phyloP scores from a whole-genome alignment of 2,113 vertebrate genomes.

The Indicator indicator region DNA sequence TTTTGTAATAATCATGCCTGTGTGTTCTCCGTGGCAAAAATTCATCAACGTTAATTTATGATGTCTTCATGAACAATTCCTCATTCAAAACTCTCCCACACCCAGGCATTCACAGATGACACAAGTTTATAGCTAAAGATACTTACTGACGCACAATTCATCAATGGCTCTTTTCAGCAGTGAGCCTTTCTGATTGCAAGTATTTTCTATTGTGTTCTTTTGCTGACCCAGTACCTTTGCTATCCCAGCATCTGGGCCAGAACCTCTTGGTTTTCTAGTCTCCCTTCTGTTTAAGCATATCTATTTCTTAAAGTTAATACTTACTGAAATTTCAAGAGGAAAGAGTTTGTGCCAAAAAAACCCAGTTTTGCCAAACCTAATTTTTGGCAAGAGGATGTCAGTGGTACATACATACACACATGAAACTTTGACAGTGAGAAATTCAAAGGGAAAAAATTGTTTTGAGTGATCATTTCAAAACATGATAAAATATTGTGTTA shows the following conservation, averaged over 20 bases:
- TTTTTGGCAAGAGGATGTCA: constrained; percentile 11
- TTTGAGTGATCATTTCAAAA: constrained; percentile 38
- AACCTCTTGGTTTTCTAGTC: constrained; percentile 15
- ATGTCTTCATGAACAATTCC: background rate
- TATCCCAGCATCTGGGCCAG: background rate
- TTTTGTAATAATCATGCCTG: background rate
- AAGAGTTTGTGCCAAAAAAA: constrained; percentile 31
- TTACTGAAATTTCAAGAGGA: constrained; percentile 44
- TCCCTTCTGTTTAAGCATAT: constrained; percentile 32
- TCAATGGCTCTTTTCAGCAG: constrained; percentile 6
- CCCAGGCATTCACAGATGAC: background rate
- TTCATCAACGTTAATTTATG: constrained; percentile 28
- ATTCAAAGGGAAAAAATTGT: background rate
- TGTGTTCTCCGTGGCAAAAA: background rate
- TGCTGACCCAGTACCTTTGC: background rate
- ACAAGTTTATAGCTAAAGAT: constrained; percentile 5
- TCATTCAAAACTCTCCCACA: constrained; percentile 6
- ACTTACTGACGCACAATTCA: background rate
- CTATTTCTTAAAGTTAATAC: background rate
- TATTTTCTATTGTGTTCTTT: constrained; percentile 6
- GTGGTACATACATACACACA: background rate
- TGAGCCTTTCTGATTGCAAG: background rate
- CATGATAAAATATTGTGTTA: constrained; percentile 25
- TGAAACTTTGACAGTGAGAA: background rate
- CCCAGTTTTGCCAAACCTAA: constrained; percentile 15